Evolutionary conservation across 2,113 vertebrate genomes (phyloP), one percentile per base, ranked within the genome.

Genomic region (Rhombomys opimus): DNA sequence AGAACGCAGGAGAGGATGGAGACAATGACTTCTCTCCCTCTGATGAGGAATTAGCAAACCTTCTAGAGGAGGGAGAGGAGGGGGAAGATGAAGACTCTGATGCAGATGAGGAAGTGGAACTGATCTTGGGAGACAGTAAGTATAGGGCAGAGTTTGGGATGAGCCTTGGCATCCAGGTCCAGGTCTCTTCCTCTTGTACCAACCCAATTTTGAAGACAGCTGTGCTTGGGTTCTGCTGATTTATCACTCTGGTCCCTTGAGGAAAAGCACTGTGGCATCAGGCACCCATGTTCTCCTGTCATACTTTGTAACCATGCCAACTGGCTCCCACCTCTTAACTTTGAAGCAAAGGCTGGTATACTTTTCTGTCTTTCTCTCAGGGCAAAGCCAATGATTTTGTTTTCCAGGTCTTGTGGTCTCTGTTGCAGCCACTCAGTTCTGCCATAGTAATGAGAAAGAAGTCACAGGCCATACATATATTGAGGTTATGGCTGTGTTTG

Each of bases 41-140:
- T 0, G 99, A 99, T 7, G 99, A 99, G 93, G 99, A 99, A 96
- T 98, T 99, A 57, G 99, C 99, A 10, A 99, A 99, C 76, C 98
- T 99, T 46, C 98, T 99, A 13, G 99, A 99, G 97, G 99, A 99
- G 84, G 99, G 99, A 35, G 99, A 98, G 18, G 99, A 99, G 0
- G 99, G 98, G 14, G 99, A 99, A 41, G 99, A 99, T 0, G 99
- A 99, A 32, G 99, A 99, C 13, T 99, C 99, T 0, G 99, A 99
- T 9, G 99, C 99, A 50, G 99, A 99, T 4, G 99, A 99, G 59
- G 99, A 99, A 97, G 99, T 98, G 6, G 99, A 99, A 91, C 98
- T 99, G 94, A 99, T 99, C 94, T 99, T 99, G n/a, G 99, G 99
- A 94, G 99, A 99, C 78, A 99, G 99, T 99, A 98, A 99, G 99